Percentiles rank a stretch among this genome's conserved stretches.
Conservation (phyloP, 2,113 vertebrate genomes). For the Lepus europaeus region DNA sequence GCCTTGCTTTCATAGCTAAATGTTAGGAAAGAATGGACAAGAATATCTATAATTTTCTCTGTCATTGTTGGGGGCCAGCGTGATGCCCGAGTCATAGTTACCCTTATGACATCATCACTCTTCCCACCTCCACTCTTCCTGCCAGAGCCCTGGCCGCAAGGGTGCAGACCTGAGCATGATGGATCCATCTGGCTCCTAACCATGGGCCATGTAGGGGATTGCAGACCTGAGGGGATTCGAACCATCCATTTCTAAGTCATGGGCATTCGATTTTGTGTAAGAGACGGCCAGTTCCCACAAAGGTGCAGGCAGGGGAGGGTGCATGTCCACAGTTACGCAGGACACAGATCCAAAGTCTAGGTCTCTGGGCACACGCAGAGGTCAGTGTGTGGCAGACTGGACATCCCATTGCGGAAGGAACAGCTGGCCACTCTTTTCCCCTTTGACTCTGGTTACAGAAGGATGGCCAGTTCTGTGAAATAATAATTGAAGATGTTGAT, state of each 20-base stretch:
- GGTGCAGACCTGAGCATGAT: conserved; percentile 29
- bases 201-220: conserved; percentile 10
- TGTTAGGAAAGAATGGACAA: neutral
- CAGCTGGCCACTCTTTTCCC: neutral
- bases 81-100: conserved; percentile 9
- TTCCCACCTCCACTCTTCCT: neutral
- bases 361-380: neutral
- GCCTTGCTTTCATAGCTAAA: neutral
- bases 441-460: conserved; percentile 67
- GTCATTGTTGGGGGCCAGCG: neutral
- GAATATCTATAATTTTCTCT: neutral
- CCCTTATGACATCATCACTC: conserved; percentile 71
- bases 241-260: conserved; percentile 21
- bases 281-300: neutral
- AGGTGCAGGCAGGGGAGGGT: neutral
- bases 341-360: neutral
- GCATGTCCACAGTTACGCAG: neutral
- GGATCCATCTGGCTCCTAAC: conserved; percentile 19
- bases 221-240: neutral
- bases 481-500: rapidly evolving
- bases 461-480: rapidly evolving
- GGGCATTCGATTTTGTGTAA: conserved; percentile 60
- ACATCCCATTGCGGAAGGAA: neutral
- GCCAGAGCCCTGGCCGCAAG: neutral
- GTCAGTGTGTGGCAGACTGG: neutral